Conservation (phyloP, 2,797 vertebrate species). For the Darevskia mixta region DNA sequence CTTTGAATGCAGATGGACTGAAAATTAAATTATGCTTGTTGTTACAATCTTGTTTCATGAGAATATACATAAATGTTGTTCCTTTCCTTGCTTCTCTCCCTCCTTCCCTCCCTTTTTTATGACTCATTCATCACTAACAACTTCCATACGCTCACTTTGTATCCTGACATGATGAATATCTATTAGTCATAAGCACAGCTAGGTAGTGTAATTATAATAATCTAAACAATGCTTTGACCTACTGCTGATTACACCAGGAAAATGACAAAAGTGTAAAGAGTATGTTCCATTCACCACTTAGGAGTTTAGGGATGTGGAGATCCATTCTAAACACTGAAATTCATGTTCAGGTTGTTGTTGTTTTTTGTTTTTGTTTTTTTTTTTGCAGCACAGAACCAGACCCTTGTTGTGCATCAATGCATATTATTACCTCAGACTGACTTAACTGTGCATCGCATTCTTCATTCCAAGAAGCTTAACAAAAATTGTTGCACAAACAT, state of each 20-base stretch:
- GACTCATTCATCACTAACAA: neutral
- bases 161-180: neutral
- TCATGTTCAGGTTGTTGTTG: too few species aligned
- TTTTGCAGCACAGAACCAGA: neutral
- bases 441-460: neutral
- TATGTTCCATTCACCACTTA: neutral
- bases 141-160: slow-evolving; percentile 1
- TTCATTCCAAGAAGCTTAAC: neutral
- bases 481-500: neutral
- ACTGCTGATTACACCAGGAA: neutral
- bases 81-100: neutral
- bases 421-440: neutral
- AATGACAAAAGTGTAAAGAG: neutral
- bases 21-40: neutral
- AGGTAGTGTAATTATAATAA: neutral
- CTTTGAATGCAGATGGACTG: neutral
- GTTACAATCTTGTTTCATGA: neutral
- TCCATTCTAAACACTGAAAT: neutral
- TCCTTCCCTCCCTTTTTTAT: neutral
- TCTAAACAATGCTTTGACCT: neutral
- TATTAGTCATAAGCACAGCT: neutral
- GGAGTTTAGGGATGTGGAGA: neutral
- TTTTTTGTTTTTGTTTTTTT: neutral
- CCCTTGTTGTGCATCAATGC: neutral
- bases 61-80: neutral